Base-by-base conservation (phyloP, 1,140 invertebrate species). In the Dermatophagoides farinae region DNA sequence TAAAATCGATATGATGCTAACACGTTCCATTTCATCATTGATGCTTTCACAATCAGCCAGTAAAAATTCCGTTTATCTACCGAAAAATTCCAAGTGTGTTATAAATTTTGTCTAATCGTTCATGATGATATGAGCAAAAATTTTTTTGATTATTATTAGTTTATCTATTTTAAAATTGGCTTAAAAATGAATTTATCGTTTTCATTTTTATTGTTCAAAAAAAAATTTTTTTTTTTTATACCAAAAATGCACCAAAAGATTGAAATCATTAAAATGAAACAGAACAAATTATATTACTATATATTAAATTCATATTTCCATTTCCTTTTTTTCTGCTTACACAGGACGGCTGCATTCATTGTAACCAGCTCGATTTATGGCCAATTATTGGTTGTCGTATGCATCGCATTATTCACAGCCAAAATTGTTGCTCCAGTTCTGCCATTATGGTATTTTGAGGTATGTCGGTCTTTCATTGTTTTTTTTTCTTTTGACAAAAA, bases 271-370 rank as follows among this genome's bases (percentile, higher is more conserved):
- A 47, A 47, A 20, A 31, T 31, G 31, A 2, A 31, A 31, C 31
- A 31, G 31, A 31, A 31, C 2, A 31, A 2, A 31, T 12, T 44
- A 44, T 44, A 14, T 44, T 44, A 14, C 2, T 23, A 47, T 1
- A 23, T 47, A 47, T 47, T 47, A 47, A 18, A 20, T 47, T 47
- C 46, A 31, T 31, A 31, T 31, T 31, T 31, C 8, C 43, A 44
- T 44, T 44, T 44, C 43, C 14, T 20, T 44, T 50, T 22, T 50
- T 22, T 50, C 12, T 50, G 1, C 20, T 20, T 50, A 18, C n/a
- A 52, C 79, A 92, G 88, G 78, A 91, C 87, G 64, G 89, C 86
- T 64, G 77, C 89, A 62, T 91, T 91, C 77, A 91, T 90, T 74
- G 61, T 68, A 71, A 85, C 87, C 77, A 90, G 86, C 73, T 87